Base-by-base conservation (phyloP, 2,113 vertebrate genomes). In the Tupaia chinensis region DNA sequence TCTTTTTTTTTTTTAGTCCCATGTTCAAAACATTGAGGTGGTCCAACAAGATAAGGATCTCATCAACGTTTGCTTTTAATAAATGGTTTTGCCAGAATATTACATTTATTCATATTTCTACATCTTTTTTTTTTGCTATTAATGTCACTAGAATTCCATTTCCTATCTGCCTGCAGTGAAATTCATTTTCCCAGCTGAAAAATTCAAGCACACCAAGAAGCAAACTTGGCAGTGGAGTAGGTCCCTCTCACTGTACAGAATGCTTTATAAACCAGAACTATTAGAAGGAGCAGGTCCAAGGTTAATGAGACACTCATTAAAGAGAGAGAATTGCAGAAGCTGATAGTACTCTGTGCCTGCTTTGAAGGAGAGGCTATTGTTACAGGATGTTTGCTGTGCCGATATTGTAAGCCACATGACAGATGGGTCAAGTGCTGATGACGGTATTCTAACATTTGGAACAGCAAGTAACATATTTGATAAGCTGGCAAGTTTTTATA, bases 341-440 rank as follows among this genome's bases (percentile, higher is more conserved):
- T 86, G 96, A 95, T 80, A 72, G 97, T 93, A 96, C 97, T 98
- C 96, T 60, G 79, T 83, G 97, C 95, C 97, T 98, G 78, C 95
- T 92, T 79, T 94, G 97, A 97, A 97, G 95, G 96, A 97, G 98
- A 97, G 97, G 97, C 98, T 98, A 99, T 98, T 98, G 98, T 98
- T 97, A 97, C 94, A 98, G 97, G 98, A 97, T 97, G 98, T 98
- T 98, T 98, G 97, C 97, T 98, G 93, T 98, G 98, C 98, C 98
- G 98, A 98, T 98, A 99, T 97, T 97, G 98, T 98, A 98, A 99
- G 98, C 98, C 98, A 98, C 98, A 98, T 99, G 99, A 99, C 99
- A 99, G 99, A 99, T 99, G 99, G 99, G 99, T 99, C 99, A 99
- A 99, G 98, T 98, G 98, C 98, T 99, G 98, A 99, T 99, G 98